Conservation (phyloP, 2,113 vertebrate genomes). For the Lanius ludovicianus region DNA sequence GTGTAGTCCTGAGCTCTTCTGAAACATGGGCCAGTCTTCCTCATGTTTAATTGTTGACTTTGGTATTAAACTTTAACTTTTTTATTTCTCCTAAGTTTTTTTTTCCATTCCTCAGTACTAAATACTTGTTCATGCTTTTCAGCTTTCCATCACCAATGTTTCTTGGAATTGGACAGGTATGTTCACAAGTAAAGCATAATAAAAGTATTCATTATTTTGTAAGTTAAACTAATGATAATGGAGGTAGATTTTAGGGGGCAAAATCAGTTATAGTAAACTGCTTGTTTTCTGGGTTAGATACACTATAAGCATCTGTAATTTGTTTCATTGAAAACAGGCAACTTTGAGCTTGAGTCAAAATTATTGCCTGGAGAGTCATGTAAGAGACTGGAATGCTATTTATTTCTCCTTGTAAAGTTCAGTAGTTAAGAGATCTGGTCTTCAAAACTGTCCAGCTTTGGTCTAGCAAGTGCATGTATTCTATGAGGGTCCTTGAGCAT, state of each 20-base stretch:
- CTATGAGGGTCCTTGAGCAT: background rate
- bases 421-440: background rate
- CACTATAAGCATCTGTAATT: background rate
- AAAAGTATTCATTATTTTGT: background rate
- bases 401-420: background rate
- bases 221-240: background rate
- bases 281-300: background rate
- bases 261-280: background rate
- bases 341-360: background rate
- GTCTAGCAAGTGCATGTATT: background rate
- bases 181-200: conserved; percentile 6
- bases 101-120: background rate
- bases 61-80: background rate
- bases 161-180: conserved; percentile 82
- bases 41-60: background rate
- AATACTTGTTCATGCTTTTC: conserved; percentile 55
- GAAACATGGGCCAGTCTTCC: background rate
- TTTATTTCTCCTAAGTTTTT: background rate
- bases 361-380: background rate
- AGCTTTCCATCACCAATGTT: conserved; percentile 63
- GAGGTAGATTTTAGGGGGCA: background rate
- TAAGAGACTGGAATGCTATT: background rate
- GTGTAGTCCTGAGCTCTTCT: background rate
- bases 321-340: background rate
- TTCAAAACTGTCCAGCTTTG: background rate